Percentiles rank a stretch among this genome's conserved stretches.
Conservation (phyloP, 2,113 vertebrate genomes). For the Chloropsis hardwickii region DNA sequence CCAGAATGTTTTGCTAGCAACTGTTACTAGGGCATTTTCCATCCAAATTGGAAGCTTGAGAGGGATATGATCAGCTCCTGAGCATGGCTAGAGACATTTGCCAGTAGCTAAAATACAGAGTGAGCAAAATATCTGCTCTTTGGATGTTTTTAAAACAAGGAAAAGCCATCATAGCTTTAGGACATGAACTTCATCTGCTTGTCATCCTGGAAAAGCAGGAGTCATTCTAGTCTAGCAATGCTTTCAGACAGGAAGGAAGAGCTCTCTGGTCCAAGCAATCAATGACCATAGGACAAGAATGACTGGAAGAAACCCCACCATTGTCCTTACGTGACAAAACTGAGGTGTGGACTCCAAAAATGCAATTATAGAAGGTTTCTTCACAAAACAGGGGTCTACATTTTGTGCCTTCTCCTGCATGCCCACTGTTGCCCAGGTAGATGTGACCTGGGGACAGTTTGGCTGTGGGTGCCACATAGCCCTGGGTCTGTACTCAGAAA, state of each 20-base stretch:
- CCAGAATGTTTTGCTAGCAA: slow-evolving; percentile 54
- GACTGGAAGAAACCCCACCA: not conserved
- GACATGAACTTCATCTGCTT: not conserved
- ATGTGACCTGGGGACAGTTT: not conserved
- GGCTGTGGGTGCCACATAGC: not conserved
- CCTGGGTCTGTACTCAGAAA: not conserved
- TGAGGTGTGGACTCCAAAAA: not conserved
- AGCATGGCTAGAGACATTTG: not conserved
- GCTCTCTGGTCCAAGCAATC: not conserved
- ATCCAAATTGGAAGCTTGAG: not conserved
- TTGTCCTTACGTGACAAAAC: not conserved
- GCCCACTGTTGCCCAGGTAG: not conserved
- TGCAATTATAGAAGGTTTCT: not conserved
- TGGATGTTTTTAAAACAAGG: not conserved
- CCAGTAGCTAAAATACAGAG: slow-evolving; percentile 28
- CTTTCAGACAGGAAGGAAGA: not conserved
- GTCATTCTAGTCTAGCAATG: not conserved
- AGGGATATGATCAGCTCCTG: not conserved
- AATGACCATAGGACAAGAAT: not conserved
- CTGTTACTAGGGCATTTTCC: slow-evolving; percentile 7
- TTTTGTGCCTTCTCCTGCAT: not conserved
- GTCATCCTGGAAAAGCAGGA: not conserved
- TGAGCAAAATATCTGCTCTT: not conserved
- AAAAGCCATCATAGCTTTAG: not conserved
- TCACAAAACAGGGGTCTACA: not conserved